phyloP scores from a whole-genome alignment of 2,888 invertebrate genomes.

The Nemotelus nigrinus region DNA sequence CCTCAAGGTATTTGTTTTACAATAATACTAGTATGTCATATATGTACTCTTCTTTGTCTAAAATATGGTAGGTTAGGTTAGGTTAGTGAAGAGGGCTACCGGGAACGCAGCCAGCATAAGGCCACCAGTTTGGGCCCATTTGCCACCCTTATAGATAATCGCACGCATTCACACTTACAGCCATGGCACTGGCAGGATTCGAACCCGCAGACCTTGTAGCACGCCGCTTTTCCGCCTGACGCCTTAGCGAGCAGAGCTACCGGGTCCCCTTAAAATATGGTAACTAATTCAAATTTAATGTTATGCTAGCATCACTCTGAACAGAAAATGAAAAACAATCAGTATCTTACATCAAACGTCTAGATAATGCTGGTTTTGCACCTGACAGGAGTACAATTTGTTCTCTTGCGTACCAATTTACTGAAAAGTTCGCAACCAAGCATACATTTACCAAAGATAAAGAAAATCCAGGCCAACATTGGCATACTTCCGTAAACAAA shows the following conservation, averaged over 20 bases:
- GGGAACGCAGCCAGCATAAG: too few species aligned
- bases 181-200: too few species aligned
- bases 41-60: not conserved
- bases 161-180: too few species aligned
- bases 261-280: not conserved
- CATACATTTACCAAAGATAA: not conserved
- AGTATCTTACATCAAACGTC: not conserved
- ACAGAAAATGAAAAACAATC: too few species aligned
- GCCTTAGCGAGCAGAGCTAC: too few species aligned
- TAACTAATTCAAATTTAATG: not conserved
- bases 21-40: not conserved
- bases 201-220: too few species aligned
- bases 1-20: conserved; percentile 1
- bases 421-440: not conserved
- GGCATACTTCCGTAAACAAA: not conserved
- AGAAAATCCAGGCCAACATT: not conserved
- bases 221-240: too few species aligned
- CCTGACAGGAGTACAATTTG: not conserved
- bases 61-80: too few species aligned
- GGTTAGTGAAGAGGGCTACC: too few species aligned
- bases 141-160: too few species aligned
- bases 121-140: too few species aligned
- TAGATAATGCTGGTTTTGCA: not conserved
- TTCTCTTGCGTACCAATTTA: not conserved
- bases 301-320: not conserved